A percentile compares a stretch with the other conserved stretches of the same genome.
phyloP scores from a whole-genome alignment of 30 jellyfish, hydroid and myxozoan genomes.

The Aurelia aurita region DNA sequence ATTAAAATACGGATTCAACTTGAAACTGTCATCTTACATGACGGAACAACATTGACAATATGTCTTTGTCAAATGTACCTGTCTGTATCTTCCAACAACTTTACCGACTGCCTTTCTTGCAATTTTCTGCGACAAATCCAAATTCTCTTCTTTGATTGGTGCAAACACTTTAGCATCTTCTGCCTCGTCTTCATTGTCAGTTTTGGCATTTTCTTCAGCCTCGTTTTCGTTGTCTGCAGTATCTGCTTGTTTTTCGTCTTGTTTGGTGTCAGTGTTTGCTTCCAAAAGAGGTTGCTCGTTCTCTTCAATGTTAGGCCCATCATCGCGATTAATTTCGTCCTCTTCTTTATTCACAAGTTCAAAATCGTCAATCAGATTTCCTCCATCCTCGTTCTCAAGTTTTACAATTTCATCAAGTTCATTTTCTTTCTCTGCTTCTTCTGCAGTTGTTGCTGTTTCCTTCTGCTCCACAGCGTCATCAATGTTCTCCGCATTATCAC shows the following conservation, averaged over 20 bases:
- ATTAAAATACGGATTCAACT: no score
- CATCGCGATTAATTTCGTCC: neutral
- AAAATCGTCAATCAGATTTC: neutral
- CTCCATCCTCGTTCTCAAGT: slow-evolving; percentile 9
- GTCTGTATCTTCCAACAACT: slow-evolving; percentile 63
- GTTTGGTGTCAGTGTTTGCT: neutral
- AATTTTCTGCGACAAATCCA: slow-evolving; percentile 60
- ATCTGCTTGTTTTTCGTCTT: neutral
- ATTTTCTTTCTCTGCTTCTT: slow-evolving; percentile 1
- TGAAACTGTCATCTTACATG: slow-evolving; percentile 24
- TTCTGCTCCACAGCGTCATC: slow-evolving; percentile 1
- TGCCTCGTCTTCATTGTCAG: slow-evolving; percentile 7
- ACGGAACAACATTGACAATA: slow-evolving; percentile 70
- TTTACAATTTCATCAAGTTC: neutral
- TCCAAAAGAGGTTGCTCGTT: no score
- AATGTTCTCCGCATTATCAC: neutral
- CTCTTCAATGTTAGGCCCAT: no score
- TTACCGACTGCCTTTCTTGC: slow-evolving; percentile 58
- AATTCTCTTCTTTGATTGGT: slow-evolving; percentile 36
- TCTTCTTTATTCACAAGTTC: slow-evolving; percentile 6
- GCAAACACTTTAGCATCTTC: slow-evolving; percentile 7
- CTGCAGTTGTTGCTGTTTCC: neutral
- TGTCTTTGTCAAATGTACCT: slow-evolving; percentile 62
- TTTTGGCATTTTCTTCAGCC: neutral
- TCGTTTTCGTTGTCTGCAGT: neutral